These are phyloP conservation scores for Progne subis DNA, from an alignment of 2,113 vertebrate genomes.

Conservation along the genomic window DNA sequence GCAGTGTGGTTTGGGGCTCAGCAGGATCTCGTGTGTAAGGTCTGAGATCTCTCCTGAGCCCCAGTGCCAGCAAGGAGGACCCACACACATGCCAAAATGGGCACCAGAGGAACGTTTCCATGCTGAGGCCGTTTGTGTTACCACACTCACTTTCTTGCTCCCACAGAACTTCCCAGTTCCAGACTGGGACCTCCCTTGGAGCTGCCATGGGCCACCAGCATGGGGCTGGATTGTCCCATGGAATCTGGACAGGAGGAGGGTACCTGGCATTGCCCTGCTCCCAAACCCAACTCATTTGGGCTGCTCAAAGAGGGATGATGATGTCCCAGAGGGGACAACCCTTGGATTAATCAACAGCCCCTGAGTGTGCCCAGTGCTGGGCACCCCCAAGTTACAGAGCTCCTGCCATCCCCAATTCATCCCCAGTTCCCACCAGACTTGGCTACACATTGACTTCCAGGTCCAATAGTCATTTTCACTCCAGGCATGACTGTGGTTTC, in stretches of 20 bases:
- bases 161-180: neutral
- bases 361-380: neutral
- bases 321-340: neutral
- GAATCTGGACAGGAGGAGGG: neutral
- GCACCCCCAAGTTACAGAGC: neutral
- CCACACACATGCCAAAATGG: neutral
- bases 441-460: neutral
- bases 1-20: neutral
- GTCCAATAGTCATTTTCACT: neutral
- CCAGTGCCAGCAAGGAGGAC: neutral
- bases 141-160: neutral
- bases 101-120: neutral
- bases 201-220: neutral
- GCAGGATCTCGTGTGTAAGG: neutral
- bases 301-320: accelerated
- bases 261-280: neutral
- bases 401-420: neutral
- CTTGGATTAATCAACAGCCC: neutral
- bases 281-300: neutral
- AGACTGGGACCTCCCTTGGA: neutral
- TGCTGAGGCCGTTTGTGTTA: neutral
- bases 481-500: neutral
- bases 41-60: neutral
- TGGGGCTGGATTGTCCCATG: neutral
- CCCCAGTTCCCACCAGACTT: neutral